Evolutionary conservation across 2,888 invertebrate genomes (phyloP).

Genomic region (Microplitis deprimator): DNA sequence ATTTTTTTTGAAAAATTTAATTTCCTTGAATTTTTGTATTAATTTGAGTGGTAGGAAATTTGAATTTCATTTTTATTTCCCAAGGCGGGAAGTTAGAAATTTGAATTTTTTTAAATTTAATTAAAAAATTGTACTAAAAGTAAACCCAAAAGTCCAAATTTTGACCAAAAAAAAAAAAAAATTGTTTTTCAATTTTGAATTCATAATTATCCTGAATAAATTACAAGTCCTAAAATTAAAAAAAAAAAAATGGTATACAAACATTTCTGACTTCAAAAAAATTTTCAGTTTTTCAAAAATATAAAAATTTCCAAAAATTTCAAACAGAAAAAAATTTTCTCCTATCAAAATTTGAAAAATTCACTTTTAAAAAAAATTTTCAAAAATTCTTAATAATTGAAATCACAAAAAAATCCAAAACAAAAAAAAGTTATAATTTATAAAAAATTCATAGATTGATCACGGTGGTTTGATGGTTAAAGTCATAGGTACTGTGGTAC

Average conservation of each 20-base stretch:
- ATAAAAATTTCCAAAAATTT: not conserved
- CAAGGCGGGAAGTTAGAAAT: not conserved
- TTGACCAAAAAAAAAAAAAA: not conserved
- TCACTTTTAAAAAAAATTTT: no score
- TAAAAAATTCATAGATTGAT: not conserved
- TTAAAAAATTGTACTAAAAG: not conserved
- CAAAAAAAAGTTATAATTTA: no score
- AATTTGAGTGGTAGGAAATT: not conserved
- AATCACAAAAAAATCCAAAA: no score
- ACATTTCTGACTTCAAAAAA: no score
- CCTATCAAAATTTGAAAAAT: no score
- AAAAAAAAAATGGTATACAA: no score
- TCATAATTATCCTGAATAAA: no score
- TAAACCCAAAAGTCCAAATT: not conserved
- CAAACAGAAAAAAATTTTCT: no score
- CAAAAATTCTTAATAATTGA: no score
- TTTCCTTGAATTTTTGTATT: not conserved
- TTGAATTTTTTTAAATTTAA: not conserved
- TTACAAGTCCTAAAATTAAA: no score
- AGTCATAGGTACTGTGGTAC: not conserved
- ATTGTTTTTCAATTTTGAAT: no score
- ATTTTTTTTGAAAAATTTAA: not conserved
- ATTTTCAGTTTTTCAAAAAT: no score
- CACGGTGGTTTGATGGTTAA: not conserved
- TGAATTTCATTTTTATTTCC: not conserved